Base-by-base conservation (phyloP, 2,888 invertebrate species). In the Gerris lacustris region DNA sequence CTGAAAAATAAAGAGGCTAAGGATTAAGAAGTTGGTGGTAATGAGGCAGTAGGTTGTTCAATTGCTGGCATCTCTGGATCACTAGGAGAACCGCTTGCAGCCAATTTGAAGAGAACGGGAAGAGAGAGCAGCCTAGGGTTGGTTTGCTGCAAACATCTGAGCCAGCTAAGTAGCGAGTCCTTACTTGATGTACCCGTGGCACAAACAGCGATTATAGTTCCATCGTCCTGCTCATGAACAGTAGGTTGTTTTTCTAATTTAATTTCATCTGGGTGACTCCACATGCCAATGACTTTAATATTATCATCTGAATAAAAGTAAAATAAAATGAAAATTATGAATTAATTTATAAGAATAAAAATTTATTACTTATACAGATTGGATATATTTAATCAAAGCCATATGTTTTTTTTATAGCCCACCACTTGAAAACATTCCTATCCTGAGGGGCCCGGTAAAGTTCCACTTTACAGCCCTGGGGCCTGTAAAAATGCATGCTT, bases 201-300 rank as follows among this genome's bases (percentile, higher is more conserved):
- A 82, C 94, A 94, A 69, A 94, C 84, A 7, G 89, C 90, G 75
- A 93, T 86, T 77, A 96, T 89, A 0, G 90, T 90, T 6, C 94
- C 95, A 81, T 97, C 96, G 70, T 91, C 89, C 81, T 97, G 96
- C 79, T 96, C 93, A 79, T 98, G 96, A 1, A 94, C 87, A 44
- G 89, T 87, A 9, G 87, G 18, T 7, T 17, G 9, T 4, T 44
- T 55, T 11, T 11, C 55, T 15, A 55, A 55, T 9, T 9, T 55
- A 1, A 11, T 55, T 15, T 55, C 55, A 55, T 67, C n/a, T 2
- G 18, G 45, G 11, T 45, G 55, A 5, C 11, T 6, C 17, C 62
- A 69, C 62, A 55, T 45, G 43, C 18, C 43, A 45, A n/a, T 2
- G 15, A 43, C 9, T 44, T 70, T 45, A 11, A 55, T 11, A 64